A percentile compares a stretch with the other conserved stretches of the same genome.
Conservation (phyloP, 2,888 invertebrate species). For the Arrhopalites spinosus region DNA sequence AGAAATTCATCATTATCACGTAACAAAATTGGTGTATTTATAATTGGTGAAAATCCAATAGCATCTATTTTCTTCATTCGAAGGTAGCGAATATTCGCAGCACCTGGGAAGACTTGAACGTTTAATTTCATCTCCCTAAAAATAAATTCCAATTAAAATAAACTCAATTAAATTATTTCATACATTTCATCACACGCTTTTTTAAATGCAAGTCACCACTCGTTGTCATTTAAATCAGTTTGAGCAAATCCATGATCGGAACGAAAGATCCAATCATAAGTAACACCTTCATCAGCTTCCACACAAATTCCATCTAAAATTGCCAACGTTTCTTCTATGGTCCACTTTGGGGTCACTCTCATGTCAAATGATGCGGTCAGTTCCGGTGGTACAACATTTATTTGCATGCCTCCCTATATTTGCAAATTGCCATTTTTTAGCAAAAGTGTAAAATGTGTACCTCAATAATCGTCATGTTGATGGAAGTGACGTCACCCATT, state of each 20-base stretch:
- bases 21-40: too few relatives aligned
- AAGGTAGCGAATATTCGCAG: too few relatives aligned
- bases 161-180: too few relatives aligned
- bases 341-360: constrained; percentile 70
- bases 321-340: constrained; percentile 67
- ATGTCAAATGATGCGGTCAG: constrained; percentile 76
- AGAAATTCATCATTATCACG: too few relatives aligned
- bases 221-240: constrained; percentile 69
- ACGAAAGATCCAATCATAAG: constrained; percentile 64
- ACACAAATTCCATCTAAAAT: constrained; percentile 64
- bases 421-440: too few relatives aligned
- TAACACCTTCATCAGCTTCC: constrained; percentile 74
- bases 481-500: constrained; percentile 83
- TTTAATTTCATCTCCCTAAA: too few relatives aligned
- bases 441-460: too few relatives aligned
- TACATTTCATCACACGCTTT: constrained; percentile 55
- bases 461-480: constrained; percentile 78
- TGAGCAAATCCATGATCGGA: constrained; percentile 67
- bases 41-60: too few relatives aligned
- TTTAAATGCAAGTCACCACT: constrained; percentile 76
- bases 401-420: constrained; percentile 86
- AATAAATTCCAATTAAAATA: too few relatives aligned
- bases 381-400: constrained; percentile 82
- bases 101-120: too few relatives aligned
- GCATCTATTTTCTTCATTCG: too few relatives aligned